These are phyloP conservation scores for Daboia siamensis DNA, from an alignment of 2,113 vertebrate species.

Conservation along the genomic window DNA sequence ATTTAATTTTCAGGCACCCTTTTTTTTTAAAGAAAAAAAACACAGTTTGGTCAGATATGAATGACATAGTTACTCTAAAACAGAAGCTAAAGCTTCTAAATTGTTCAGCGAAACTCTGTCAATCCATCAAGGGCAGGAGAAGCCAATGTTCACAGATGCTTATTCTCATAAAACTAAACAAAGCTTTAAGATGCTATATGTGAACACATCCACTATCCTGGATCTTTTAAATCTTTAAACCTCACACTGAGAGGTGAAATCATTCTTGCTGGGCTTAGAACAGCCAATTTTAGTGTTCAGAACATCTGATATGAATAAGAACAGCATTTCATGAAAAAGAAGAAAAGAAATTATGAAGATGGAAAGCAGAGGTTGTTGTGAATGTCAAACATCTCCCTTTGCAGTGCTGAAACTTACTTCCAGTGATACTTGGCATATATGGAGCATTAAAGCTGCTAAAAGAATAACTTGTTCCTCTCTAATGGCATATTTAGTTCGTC, in stretches of 20 bases:
- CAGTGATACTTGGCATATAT: slow-evolving; percentile 41
- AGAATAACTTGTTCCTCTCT: slow-evolving; percentile 45
- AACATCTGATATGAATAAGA: slow-evolving; percentile 44
- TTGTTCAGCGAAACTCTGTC: neutral
- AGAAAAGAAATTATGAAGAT: slow-evolving; percentile 32
- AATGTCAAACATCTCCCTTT: slow-evolving; percentile 45
- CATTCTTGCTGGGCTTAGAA: neutral
- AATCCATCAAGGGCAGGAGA: neutral
- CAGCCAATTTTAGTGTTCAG: neutral
- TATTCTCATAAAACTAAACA: neutral
- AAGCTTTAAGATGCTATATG: neutral
- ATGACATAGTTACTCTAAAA: neutral
- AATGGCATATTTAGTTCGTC: slow-evolving; percentile 43
- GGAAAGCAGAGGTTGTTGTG: slow-evolving; percentile 41
- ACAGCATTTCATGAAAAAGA: slow-evolving; percentile 47
- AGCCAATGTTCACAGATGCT: too few relatives aligned
- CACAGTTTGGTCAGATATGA: too few relatives aligned
- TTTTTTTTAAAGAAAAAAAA: neutral
- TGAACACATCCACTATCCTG: neutral
- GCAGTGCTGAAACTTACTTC: slow-evolving; percentile 46
- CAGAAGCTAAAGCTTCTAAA: neutral
- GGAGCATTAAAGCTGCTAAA: slow-evolving; percentile 44
- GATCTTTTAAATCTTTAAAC: neutral
- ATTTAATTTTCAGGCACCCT: neutral
- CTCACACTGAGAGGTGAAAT: neutral